Conservation (phyloP, 2,888 invertebrate genomes). For the Ennomos fuscantarius region DNA sequence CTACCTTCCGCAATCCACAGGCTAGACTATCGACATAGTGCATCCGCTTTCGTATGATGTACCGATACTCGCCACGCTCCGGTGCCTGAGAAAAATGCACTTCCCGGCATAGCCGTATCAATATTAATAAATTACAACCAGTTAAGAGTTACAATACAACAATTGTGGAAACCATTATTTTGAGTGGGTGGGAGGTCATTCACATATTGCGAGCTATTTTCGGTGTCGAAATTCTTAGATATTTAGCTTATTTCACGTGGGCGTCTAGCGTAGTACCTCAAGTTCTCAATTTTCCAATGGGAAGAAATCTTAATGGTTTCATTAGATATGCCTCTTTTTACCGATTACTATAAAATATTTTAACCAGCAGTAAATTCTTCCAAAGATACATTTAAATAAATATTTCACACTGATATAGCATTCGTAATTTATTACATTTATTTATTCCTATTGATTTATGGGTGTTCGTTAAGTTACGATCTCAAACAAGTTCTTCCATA, state of each 20-base stretch:
- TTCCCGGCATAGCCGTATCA: constrained; percentile 43
- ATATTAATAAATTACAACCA: constrained; percentile 33
- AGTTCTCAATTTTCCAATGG: too few relatives aligned
- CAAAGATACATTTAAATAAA: constrained; percentile 35
- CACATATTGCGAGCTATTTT: constrained; percentile 20
- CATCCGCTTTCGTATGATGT: constrained; percentile 53
- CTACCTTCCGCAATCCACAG: constrained; percentile 45
- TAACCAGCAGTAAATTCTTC: constrained; percentile 30
- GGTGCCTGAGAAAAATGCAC: constrained; percentile 77
- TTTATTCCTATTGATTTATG: constrained; percentile 40
- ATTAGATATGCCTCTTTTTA: neutral
- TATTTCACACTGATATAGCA: constrained; percentile 35
- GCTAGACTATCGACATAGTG: constrained; percentile 36
- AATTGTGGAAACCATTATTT: constrained; percentile 24
- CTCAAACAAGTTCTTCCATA: constrained; percentile 34
- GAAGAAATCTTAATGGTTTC: too few relatives aligned
- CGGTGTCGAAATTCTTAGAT: constrained; percentile 16
- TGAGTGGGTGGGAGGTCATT: constrained; percentile 25
- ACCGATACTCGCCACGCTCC: constrained; percentile 66
- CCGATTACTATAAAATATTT: neutral
- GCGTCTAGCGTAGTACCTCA: neutral
- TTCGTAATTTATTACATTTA: constrained; percentile 38
- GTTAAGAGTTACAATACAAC: constrained; percentile 8
- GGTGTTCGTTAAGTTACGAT: constrained; percentile 35
- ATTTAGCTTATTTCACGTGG: constrained; percentile 9